Percentiles rank a stretch among this genome's conserved stretches.
phyloP scores from a whole-genome alignment of 2,888 invertebrate genomes.

The Drosophila barbarae region DNA sequence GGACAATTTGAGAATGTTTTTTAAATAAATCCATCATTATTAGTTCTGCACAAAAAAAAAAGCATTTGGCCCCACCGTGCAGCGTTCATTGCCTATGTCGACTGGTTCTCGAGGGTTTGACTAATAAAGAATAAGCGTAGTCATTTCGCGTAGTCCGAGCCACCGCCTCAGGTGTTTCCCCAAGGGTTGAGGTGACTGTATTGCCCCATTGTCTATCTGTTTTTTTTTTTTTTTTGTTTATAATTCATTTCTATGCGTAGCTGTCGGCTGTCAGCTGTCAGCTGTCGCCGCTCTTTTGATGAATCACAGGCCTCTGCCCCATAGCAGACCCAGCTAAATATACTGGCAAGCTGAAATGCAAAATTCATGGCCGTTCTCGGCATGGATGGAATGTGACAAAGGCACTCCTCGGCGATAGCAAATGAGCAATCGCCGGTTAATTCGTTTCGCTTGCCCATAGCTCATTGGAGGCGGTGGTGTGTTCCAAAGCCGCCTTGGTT shows the following conservation, averaged over 20 bases:
- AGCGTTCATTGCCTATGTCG: constrained; percentile 51
- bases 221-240: constrained; percentile 54
- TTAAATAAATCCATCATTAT: not conserved
- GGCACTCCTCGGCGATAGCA: constrained; percentile 54
- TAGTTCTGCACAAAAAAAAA: not conserved
- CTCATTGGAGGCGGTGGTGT: constrained; percentile 15
- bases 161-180: constrained; percentile 66
- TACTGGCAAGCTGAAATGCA: constrained; percentile 51
- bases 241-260: constrained; percentile 68
- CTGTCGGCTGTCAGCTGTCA: constrained; percentile 65
- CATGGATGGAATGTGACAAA: constrained; percentile 62
- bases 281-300: constrained; percentile 71
- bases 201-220: constrained; percentile 53
- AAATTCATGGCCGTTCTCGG: constrained; percentile 40
- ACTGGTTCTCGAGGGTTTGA: constrained; percentile 46
- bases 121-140: constrained; percentile 49
- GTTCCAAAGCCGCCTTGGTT: constrained; percentile 51
- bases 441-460: constrained; percentile 25
- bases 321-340: constrained; percentile 57
- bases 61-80: constrained; percentile 18
- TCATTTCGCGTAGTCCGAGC: constrained; percentile 46
- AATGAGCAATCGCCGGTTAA: constrained; percentile 48
- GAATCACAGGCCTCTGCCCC: constrained; percentile 66
- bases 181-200: constrained; percentile 17
- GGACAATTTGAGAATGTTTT: not conserved